Base-by-base conservation (phyloP, 1,140 invertebrate genomes). In the Rhagoletis zephyria region DNA sequence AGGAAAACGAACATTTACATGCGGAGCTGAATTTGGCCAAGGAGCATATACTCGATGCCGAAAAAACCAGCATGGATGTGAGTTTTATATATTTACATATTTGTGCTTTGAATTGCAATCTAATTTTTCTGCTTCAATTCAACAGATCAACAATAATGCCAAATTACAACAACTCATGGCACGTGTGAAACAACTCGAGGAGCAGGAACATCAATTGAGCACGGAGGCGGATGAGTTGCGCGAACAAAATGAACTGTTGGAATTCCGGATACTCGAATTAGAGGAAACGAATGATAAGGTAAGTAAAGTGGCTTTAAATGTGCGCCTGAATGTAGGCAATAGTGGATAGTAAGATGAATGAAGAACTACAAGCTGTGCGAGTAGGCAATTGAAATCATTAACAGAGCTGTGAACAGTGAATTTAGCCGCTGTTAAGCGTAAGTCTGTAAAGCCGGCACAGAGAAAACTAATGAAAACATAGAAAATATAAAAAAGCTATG, bases 181-280 rank as follows among this genome's bases (percentile, higher is more conserved):
- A 77, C 89, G 91, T 48, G 89, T 93, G 85, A 89, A 90, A 86
- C 89, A 90, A 16, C 65, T 93, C 64, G 90, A 93, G 89, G 93
- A 93, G 59, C 92, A 93, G 61, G 93, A 93, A 67, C 89, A 93
- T 88, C 89, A 93, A 65, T 89, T 94, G 10, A 90, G 91, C 87
- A 89, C 90, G 14, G 93, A 94, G 87, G 86, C 93, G 81, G 93
- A 93, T 89, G 94, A 94, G 88, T 88, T 94, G 74, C 90, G 93
- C 30, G 94, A 94, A 88, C 94, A 94, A 88, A 94, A 94, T 88
- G 94, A 94, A 90, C 89, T 94, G 19, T 91, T 94, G 51, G 94
- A 94, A 90, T 94, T 94, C 92, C 91, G 94, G 56, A 93, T 94
- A 87, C 90, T 94, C 30, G 94, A 94, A 87, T 89, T 94, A 85